Evolutionary conservation across 2,113 vertebrate species (phyloP).

Genomic region (Leptobrachium ailaonicum): DNA sequence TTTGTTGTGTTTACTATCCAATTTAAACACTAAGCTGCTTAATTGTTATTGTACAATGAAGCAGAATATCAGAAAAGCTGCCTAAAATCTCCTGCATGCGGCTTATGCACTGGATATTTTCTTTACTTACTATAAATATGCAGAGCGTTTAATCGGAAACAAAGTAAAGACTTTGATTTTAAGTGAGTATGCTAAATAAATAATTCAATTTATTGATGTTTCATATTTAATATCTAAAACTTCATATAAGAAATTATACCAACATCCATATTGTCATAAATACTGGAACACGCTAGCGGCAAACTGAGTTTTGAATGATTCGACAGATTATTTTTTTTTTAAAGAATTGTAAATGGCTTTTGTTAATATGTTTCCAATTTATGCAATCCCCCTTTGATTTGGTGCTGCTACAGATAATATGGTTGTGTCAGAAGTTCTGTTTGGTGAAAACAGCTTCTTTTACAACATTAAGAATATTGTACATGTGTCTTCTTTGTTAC

Average conservation of each 20-base stretch:
- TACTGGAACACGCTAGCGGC: too few relatives aligned
- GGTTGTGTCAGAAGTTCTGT: too few relatives aligned
- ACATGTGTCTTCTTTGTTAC: too few relatives aligned
- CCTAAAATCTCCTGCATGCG: conserved; percentile 3
- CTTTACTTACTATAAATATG: conserved; percentile 42
- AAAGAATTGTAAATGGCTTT: too few relatives aligned
- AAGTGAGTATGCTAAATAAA: conserved; percentile 37
- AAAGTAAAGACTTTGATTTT: conserved; percentile 43
- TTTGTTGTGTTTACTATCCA: conserved; percentile 39
- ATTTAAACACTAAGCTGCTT: conserved; percentile 38
- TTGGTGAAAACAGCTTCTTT: too few relatives aligned
- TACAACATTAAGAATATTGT: too few relatives aligned
- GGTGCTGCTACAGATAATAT: too few relatives aligned
- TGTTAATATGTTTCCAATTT: too few relatives aligned
- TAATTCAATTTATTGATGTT: conserved; percentile 46
- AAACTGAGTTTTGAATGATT: too few relatives aligned
- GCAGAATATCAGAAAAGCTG: conserved; percentile 20
- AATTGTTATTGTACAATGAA: conserved; percentile 26
- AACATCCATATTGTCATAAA: not conserved
- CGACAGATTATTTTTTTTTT: too few relatives aligned
- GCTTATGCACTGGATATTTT: not conserved
- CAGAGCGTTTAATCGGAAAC: conserved; percentile 12
- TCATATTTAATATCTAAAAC: conserved; percentile 42
- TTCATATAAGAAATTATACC: conserved; percentile 44
- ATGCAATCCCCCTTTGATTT: too few relatives aligned